These are phyloP conservation scores for Ophonus ardosiacus DNA, from an alignment of 2,888 invertebrate species.

Conservation along the genomic window DNA sequence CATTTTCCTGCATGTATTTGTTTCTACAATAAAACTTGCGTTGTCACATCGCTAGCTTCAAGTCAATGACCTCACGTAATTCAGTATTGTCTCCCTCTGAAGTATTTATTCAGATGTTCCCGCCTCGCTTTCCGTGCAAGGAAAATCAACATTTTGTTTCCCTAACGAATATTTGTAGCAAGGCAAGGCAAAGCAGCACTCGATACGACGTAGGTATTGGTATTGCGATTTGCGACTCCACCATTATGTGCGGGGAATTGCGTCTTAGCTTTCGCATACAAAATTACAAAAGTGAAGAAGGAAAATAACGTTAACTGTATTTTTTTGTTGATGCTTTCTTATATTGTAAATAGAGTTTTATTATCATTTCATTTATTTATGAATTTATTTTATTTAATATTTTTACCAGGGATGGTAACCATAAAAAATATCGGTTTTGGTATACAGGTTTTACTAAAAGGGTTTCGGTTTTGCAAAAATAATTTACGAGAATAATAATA, in stretches of 20 bases:
- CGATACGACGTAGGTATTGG: background rate
- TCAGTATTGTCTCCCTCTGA: slow-evolving; percentile 42
- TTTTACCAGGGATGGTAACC: too few relatives aligned
- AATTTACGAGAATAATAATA: too few relatives aligned
- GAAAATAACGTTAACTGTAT: too few relatives aligned
- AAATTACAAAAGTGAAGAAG: too few relatives aligned
- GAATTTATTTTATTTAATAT: too few relatives aligned
- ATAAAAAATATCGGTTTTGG: too few relatives aligned
- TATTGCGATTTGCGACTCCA: background rate
- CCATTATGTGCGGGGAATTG: background rate
- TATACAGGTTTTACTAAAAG: too few relatives aligned
- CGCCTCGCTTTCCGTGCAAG: background rate
- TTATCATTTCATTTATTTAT: too few relatives aligned
- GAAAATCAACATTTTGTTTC: slow-evolving; percentile 50
- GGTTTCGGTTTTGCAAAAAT: too few relatives aligned
- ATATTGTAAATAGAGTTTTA: too few relatives aligned
- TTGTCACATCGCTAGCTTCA: slow-evolving; percentile 1
- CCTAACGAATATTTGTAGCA: slow-evolving; percentile 48
- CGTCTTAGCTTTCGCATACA: background rate
- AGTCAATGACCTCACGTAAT: slow-evolving; percentile 21
- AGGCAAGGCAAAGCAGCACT: background rate
- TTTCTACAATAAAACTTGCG: slow-evolving; percentile 20
- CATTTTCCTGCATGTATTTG: slow-evolving; percentile 23
- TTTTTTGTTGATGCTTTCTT: too few relatives aligned
- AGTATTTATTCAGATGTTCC: slow-evolving; percentile 42